phyloP scores from a whole-genome alignment of 2,113 vertebrate species.

The Thunnus maccoyii region DNA sequence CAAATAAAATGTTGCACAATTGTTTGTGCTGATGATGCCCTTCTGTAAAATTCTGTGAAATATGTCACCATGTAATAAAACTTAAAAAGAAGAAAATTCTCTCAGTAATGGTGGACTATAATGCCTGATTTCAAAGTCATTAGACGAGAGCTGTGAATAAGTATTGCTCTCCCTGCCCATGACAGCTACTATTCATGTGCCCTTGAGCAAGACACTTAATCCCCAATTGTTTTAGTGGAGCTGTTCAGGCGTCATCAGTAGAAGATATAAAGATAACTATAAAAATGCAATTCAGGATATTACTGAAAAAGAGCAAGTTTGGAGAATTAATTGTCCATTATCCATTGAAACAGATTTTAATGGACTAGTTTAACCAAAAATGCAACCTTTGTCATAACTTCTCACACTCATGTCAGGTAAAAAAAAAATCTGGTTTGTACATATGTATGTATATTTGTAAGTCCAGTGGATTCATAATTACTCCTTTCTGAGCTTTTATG shows the following conservation, averaged over 20 bases:
- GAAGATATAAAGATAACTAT: slow-evolving; percentile 3
- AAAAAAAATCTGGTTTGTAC: neutral
- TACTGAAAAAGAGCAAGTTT: slow-evolving; percentile 6
- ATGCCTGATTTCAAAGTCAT: slow-evolving; percentile 27
- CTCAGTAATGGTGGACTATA: slow-evolving; percentile 11
- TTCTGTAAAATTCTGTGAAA: slow-evolving; percentile 33
- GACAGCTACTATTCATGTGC: slow-evolving; percentile 35
- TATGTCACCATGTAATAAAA: slow-evolving; percentile 6
- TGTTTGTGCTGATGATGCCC: slow-evolving; percentile 25
- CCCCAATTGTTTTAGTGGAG: slow-evolving; percentile 43
- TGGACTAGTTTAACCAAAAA: neutral
- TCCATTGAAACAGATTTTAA: slow-evolving; percentile 18
- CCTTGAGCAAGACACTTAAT: slow-evolving; percentile 50
- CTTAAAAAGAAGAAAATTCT: slow-evolving; percentile 7
- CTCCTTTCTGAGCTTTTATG: neutral
- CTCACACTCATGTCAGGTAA: neutral
- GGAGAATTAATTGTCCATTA: slow-evolving; percentile 8
- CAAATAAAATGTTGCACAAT: slow-evolving; percentile 33
- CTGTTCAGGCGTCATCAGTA: slow-evolving; percentile 16
- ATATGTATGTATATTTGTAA: neutral
- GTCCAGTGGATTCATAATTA: neutral
- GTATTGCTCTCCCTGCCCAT: slow-evolving; percentile 1
- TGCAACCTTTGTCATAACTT: neutral
- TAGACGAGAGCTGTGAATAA: slow-evolving; percentile 24
- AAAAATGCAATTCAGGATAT: slow-evolving; percentile 35